Evolutionary conservation across 1,140 invertebrate species (phyloP), one percentile per base, ranked within the genome.

Genomic region (Nasonia giraulti): DNA sequence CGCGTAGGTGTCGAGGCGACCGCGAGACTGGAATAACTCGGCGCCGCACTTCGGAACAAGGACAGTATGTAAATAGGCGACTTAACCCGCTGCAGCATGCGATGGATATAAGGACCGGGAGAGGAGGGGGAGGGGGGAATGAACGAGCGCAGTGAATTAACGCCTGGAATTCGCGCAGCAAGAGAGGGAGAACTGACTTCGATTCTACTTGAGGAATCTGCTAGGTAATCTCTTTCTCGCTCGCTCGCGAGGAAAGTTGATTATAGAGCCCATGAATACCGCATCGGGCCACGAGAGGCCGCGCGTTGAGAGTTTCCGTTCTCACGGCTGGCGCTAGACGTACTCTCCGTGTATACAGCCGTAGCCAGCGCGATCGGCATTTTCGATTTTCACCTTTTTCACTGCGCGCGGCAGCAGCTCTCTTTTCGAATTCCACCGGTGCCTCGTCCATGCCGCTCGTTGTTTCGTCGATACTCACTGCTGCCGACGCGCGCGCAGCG

Each of bases 31-130:
- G 33, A 75, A 44, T 44, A 75, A 44, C 74, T 62, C 77, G 55
- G 77, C 47, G 75, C 75, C 23, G 44, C 10, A 66, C 50, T 33
- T 79, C 55, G 50, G 50, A 62, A 79, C 77, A 37, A 33, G 50
- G 47, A 79, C 77, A 66, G 55, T 66, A 79, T 79, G 77, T 79
- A 79, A 79, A 79, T 79, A 79, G 33, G 77, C 50, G 40, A 79
- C 47, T 66, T 79, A 77, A 77, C 47, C 75, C 75, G 23, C 23
- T 6, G 47, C 8, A 62, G 55, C 55, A 62, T 62, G 20, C 55
- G 17, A n/a, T n/a, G 55, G 17, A 20, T 62, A n/a, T n/a, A 62
- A 62, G 55, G 55, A 62, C 17, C 50, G 50, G 17, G 50, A 55
- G 50, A 47, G 14, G 14, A 55, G 50, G 5, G 55, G 55, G 47